Percentiles rank a stretch among this genome's conserved stretches.
Evolutionary conservation across 2,797 vertebrate genomes (phyloP).

Genomic region (Limosa lapponica): DNA sequence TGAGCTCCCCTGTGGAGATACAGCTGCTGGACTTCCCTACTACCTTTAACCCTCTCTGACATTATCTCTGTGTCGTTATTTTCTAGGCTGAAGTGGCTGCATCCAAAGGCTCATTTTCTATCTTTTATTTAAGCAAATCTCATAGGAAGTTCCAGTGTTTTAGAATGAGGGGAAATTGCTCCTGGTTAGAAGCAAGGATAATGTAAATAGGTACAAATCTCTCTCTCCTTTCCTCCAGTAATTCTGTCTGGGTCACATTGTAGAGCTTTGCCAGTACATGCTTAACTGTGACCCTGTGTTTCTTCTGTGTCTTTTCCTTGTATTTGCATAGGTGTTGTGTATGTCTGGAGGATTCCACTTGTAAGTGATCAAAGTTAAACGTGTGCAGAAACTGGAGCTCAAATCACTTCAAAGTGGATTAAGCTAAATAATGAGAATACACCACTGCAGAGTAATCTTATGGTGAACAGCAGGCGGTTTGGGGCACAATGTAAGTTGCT

Average conservation of each 20-base stretch:
- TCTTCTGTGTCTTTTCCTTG: conserved; percentile 51
- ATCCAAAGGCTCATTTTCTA: neutral
- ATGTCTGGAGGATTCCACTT: conserved; percentile 56
- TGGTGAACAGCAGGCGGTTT: neutral
- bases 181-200: conserved; percentile 15
- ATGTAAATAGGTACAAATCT: conserved; percentile 43
- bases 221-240: conserved; percentile 8
- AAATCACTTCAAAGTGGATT: conserved; percentile 65
- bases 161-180: neutral
- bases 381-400: conserved; percentile 32
- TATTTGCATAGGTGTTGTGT: conserved; percentile 47
- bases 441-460: conserved; percentile 30
- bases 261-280: conserved; percentile 1
- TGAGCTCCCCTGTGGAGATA: neutral
- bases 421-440: conserved; percentile 39
- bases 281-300: conserved; percentile 55
- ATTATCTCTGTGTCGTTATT: neutral
- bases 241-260: conserved; percentile 27
- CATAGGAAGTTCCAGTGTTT: neutral
- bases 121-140: neutral
- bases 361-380: conserved; percentile 59
- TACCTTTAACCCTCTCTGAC: neutral
- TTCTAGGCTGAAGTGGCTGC: neutral
- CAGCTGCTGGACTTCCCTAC: neutral
- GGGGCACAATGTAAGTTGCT: neutral